Percentiles rank a stretch among this genome's conserved stretches.
Conservation (phyloP, 2,113 vertebrate genomes). For the Pelobates fuscus region DNA sequence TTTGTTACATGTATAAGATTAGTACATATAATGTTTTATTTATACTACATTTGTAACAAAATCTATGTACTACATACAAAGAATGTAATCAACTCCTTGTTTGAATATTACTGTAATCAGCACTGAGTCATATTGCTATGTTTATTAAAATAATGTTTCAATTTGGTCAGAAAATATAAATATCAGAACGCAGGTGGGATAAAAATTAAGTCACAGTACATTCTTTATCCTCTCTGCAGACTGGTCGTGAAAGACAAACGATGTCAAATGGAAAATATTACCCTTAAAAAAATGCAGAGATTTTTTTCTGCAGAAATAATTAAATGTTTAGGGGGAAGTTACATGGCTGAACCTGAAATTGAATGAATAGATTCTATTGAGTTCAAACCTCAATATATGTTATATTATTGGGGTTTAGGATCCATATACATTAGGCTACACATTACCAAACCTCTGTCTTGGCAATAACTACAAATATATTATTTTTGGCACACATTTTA, state of each 20-base stretch:
- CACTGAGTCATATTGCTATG: too few relatives aligned
- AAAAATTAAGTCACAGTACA: neutral
- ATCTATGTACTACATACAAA: too few relatives aligned
- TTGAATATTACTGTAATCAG: too few relatives aligned
- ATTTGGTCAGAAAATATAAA: neutral
- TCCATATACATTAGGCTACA: conserved; percentile 13
- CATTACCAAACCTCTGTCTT: conserved; percentile 40
- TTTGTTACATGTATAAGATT: too few relatives aligned
- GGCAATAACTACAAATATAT: neutral
- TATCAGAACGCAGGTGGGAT: neutral
- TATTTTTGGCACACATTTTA: conserved; percentile 31
- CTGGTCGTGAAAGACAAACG: conserved; percentile 1
- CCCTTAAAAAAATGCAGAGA: conserved; percentile 2
- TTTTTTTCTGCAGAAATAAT: conserved; percentile 33
- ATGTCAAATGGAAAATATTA: conserved; percentile 1
- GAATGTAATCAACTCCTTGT: too few relatives aligned
- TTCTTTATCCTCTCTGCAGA: neutral
- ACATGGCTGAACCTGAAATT: conserved; percentile 22
- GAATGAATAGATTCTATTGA: conserved; percentile 31
- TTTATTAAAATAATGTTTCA: too few relatives aligned
- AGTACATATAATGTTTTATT: too few relatives aligned
- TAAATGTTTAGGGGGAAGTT: conserved; percentile 22
- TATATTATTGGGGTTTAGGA: conserved; percentile 24
- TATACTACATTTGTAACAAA: too few relatives aligned
- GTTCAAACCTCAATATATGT: conserved; percentile 11